Base-by-base conservation (phyloP, 2,888 invertebrate species). In the Eupeodes luniger region DNA sequence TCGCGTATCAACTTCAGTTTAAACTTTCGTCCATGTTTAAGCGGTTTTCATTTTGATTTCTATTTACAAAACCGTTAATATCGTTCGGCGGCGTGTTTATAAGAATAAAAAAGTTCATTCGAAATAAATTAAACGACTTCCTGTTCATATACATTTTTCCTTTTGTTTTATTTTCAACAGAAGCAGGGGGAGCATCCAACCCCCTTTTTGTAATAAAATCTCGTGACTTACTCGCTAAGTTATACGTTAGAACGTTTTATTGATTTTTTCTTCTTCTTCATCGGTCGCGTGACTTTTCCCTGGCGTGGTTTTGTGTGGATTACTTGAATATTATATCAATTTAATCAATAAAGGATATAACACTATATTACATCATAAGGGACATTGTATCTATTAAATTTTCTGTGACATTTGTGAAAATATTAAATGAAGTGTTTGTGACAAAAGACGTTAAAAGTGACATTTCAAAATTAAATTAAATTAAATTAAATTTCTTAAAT, bases 1-100 rank as follows among this genome's bases (percentile, higher is more conserved):
- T 85, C 85, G 85, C 81, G 88, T 81, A 88, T 85, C 69, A 57
- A 88, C 75, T 85, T 88, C 85, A 74, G 55, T 81, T 67, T 53
- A 72, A 83, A 62, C 76, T 61, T 80, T 81, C 59, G 78, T 75
- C 51, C 49, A 16, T 44, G 7, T 27, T 27, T 27, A 82, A 53
- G 57, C 75, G 75, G 64, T 76, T 59, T 59, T 34, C 40, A 19
- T 16, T 59, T 59, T 47, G 4, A 47, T 59, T 59, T 47, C 69
- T 64, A 69, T 64, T 59, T 67, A 61, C 47, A 11, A 67, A 79
- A 61, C 49, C 62, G 64, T 80, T 77, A 74, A 36, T 66, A 49
- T 64, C 51, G 12, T 12, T 53, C n/a, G 16, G 16, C 62, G 40
- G 40, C 40, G 40, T 40, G 69, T 80, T 36, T 12, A 64, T 75